A percentile compares a stretch with the other conserved stretches of the same genome.
These are phyloP conservation scores for Drymonia ruficornis DNA, from an alignment of 2,888 invertebrate species.

Conservation along the genomic window DNA sequence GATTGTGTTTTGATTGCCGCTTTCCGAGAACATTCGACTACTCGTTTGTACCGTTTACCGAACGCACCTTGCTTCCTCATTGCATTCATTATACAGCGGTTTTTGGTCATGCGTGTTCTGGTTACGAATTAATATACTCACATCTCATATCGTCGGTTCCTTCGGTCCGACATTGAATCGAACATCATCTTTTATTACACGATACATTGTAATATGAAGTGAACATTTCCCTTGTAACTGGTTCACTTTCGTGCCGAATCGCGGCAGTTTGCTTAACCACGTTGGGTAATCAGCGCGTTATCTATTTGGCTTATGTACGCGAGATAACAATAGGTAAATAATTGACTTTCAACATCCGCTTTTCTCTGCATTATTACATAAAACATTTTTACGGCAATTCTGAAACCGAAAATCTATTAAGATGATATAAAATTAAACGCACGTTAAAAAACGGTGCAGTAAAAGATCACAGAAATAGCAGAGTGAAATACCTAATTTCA, in stretches of 20 bases:
- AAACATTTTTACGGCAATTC: constrained; percentile 10
- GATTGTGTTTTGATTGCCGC: constrained; percentile 78
- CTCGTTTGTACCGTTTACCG: constrained; percentile 79
- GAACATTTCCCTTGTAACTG: not conserved
- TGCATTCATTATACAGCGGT: constrained; percentile 71
- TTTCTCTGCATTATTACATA: constrained; percentile 20
- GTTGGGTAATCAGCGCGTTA: constrained; percentile 14
- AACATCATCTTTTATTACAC: constrained; percentile 15
- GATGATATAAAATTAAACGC: constrained; percentile 9
- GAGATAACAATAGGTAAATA: constrained; percentile 23
- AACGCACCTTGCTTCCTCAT: constrained; percentile 66
- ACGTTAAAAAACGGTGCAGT: constrained; percentile 12
- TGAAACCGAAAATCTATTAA: constrained; percentile 2
- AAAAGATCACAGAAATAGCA: constrained; percentile 10
- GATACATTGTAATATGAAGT: not conserved
- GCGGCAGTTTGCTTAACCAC: constrained; percentile 14
- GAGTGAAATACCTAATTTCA: constrained; percentile 9
- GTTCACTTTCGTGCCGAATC: constrained; percentile 1
- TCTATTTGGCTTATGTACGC: constrained; percentile 19
- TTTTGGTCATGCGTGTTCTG: constrained; percentile 58
- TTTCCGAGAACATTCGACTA: constrained; percentile 74
- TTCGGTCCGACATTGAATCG: not conserved
- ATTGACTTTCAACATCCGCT: constrained; percentile 24
- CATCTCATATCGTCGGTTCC: not conserved
- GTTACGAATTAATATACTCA: constrained; percentile 39